Evolutionary conservation across 1,140 invertebrate species (phyloP), one percentile per base, ranked within the genome.

Genomic region (Penaeus vannamei): DNA sequence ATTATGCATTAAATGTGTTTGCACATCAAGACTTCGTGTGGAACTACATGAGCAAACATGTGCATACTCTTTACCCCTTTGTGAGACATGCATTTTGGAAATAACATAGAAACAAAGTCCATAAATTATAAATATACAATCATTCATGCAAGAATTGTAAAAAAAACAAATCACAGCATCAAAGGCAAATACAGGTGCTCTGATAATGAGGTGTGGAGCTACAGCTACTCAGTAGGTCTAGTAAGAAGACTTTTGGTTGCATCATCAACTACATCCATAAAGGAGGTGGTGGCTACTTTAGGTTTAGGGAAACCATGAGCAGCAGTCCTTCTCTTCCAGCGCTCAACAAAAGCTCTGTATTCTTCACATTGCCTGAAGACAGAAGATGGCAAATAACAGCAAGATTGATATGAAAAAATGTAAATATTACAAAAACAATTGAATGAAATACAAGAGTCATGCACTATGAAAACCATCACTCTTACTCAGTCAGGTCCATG

Each of bases 241-340:
- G 36, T 46, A 22, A 87, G 79, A 66, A 87, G 86, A 32, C 69
- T 53, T 23, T 36, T 53, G 36, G 86, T 22, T 59, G 86, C 77
- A n/a, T 86, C 85, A 66, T 87, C 86, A 60, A 87, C 86, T 46
- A 87, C 86, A 83, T 87, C 86, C 29, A 29, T 46, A 72, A 87
- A 83, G 22, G 79, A 83, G 22, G 79, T 72, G 19, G 22, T 29
- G 32, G 76, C 10, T 64, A 29, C 61, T 87, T 42, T 64, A 29
- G 77, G 59, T 17, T n/a, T 61, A 72, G 79, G 80, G 72, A 87
- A 87, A 59, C 86, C 86, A 83, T 87, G 86, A 82, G 79, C 61
- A 53, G 66, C 80, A 23, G 66, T 29, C 23, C 77, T 80, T 32
- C 79, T 87, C 86, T 59, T 66, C 86, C 86, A 87, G 42, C 80